These are phyloP conservation scores for Meganola albula DNA, from an alignment of 2,888 invertebrate genomes.

Conservation along the genomic window DNA sequence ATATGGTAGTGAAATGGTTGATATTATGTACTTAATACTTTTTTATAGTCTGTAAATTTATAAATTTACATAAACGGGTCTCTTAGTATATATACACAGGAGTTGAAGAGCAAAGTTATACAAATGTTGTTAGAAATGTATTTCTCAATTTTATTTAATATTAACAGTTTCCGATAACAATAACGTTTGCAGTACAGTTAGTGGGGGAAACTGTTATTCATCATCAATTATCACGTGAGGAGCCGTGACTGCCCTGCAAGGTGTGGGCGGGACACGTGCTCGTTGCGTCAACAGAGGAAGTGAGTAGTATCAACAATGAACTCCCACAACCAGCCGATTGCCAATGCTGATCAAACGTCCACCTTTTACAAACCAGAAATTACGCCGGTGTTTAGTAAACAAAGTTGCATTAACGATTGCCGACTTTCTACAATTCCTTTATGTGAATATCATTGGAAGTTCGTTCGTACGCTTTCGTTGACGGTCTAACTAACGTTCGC, in stretches of 20 bases:
- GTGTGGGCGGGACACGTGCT: constrained; percentile 35
- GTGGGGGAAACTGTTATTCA: constrained; percentile 21
- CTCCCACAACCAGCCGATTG: constrained; percentile 32
- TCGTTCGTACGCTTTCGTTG: too few relatives aligned
- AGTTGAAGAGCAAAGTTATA: too few relatives aligned
- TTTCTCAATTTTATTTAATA: constrained; percentile 15
- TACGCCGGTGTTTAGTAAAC: background rate
- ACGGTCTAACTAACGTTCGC: too few relatives aligned
- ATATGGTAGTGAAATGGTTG: too few relatives aligned
- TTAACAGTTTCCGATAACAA: constrained; percentile 16
- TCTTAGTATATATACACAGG: too few relatives aligned
- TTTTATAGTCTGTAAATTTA: too few relatives aligned
- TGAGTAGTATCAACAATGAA: constrained; percentile 43
- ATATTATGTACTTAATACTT: too few relatives aligned
- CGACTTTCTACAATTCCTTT: background rate
- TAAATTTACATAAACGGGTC: too few relatives aligned
- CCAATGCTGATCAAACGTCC: constrained; percentile 16
- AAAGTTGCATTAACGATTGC: background rate
- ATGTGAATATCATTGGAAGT: background rate
- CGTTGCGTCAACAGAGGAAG: constrained; percentile 51
- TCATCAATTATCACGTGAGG: constrained; percentile 23
- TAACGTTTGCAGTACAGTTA: constrained; percentile 12
- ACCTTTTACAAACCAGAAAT: background rate
- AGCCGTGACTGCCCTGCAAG: constrained; percentile 20
- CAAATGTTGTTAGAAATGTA: too few relatives aligned